A percentile compares a stretch with the other conserved stretches of the same genome.
phyloP scores from a whole-genome alignment of 1,140 invertebrate species.

The Drosophila gunungcola region DNA sequence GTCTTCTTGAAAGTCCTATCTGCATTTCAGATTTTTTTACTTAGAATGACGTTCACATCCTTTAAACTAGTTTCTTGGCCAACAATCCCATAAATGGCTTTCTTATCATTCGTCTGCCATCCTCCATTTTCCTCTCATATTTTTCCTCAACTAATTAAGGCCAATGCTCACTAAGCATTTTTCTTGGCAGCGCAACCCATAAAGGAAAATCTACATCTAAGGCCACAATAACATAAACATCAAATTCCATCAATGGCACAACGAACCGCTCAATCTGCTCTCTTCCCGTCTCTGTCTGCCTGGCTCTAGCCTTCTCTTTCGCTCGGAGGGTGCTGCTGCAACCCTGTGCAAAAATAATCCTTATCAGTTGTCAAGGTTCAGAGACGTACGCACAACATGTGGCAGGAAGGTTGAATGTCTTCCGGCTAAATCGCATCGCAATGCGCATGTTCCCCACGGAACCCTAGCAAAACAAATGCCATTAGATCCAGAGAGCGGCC shows the following conservation, averaged over 20 bases:
- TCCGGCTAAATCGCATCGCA: conserved; percentile 30
- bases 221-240: conserved; percentile 56
- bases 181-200: conserved; percentile 14
- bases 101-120: conserved; percentile 26
- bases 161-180: conserved; percentile 66
- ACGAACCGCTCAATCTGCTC: conserved; percentile 33
- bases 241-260: conserved; percentile 74
- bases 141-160: conserved; percentile 54
- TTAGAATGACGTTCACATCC: neutral
- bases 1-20: too few relatives aligned
- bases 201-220: conserved; percentile 54
- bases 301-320: neutral
- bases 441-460: conserved; percentile 45
- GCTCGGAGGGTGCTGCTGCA: conserved; percentile 36
- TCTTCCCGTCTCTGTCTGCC: neutral
- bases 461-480: conserved; percentile 63
- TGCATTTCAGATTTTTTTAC: neutral
- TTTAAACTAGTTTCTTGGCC: conserved; percentile 14
- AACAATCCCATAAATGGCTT: conserved; percentile 3
- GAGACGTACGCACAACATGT: conserved; percentile 73
- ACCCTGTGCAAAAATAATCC: conserved; percentile 73
- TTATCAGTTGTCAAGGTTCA: conserved; percentile 82
- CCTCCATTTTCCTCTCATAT: conserved; percentile 3
- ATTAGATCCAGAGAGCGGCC: conserved; percentile 14
- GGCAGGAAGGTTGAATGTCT: conserved; percentile 74